Percentiles rank a stretch among this genome's conserved stretches.
phyloP scores from a whole-genome alignment of 2,797 vertebrate species.

The Triplophysa bombifrons region DNA sequence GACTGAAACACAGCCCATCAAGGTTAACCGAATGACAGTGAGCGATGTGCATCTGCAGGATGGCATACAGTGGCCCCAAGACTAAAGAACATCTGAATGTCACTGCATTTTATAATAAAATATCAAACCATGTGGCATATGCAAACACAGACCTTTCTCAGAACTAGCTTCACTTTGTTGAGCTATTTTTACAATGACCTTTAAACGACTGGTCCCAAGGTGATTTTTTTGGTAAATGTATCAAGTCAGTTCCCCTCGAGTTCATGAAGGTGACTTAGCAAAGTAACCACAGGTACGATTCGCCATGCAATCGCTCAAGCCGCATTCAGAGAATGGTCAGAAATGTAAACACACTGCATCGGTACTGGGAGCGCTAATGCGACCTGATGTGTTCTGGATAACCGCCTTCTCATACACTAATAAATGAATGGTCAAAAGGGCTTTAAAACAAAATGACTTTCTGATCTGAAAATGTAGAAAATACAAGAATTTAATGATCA shows the following conservation, averaged over 20 bases:
- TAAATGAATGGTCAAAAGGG: neutral
- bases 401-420: neutral
- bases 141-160: constrained; percentile 7
- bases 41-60: constrained; percentile 1
- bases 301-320: neutral
- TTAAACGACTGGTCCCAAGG: neutral
- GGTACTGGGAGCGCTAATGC: neutral
- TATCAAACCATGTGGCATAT: neutral
- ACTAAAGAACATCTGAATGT: neutral
- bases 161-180: neutral
- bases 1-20: constrained; percentile 29
- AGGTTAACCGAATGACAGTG: constrained; percentile 37
- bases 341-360: neutral
- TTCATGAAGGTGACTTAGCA: neutral
- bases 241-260: neutral
- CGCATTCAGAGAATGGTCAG: neutral
- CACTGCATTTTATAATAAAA: constrained; percentile 3
- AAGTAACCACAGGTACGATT: neutral
- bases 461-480: too few species aligned
- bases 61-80: constrained; percentile 1
- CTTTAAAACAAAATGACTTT: too few species aligned
- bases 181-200: constrained; percentile 12
- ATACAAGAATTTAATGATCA: too few species aligned
- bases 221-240: neutral
- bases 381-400: neutral